Evolutionary conservation across 2,113 vertebrate species (phyloP).

Genomic region (Paramisgurnus dabryanus): DNA sequence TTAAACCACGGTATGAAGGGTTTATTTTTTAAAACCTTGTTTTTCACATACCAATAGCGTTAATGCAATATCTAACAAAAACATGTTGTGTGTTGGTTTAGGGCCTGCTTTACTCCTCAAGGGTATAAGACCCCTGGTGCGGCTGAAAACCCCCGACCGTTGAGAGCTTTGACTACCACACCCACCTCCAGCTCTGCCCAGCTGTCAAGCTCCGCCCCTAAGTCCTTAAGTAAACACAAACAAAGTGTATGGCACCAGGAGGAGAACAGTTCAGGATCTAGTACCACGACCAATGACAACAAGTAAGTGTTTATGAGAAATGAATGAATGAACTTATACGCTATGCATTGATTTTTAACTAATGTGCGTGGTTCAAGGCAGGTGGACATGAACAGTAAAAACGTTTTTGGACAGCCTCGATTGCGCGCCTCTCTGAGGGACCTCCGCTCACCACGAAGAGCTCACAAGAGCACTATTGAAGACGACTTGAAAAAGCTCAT

Average conservation of each 20-base stretch:
- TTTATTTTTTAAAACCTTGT: not conserved
- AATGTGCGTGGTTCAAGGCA: conserved; percentile 71
- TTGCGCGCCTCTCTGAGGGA: conserved; percentile 87
- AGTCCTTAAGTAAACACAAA: conserved; percentile 81
- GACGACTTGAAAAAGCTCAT: conserved; percentile 93
- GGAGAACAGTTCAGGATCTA: conserved; percentile 63
- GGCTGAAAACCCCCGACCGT: conserved; percentile 68
- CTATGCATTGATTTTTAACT: not conserved
- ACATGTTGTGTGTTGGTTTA: conserved; percentile 39
- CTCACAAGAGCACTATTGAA: conserved; percentile 88
- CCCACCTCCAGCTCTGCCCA: conserved; percentile 72
- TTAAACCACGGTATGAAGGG: conserved; percentile 66
- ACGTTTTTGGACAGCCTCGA: conserved; percentile 89
- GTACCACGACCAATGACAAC: conserved; percentile 62
- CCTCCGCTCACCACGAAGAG: conserved; percentile 85
- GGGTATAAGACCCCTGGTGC: conserved; percentile 76
- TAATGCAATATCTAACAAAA: too few species aligned
- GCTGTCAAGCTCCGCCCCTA: conserved; percentile 86
- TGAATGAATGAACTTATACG: too few species aligned
- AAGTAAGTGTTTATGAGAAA: conserved; percentile 60
- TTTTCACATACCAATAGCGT: too few species aligned
- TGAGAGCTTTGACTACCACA: conserved; percentile 69
- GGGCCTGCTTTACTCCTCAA: conserved; percentile 78
- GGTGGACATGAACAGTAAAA: conserved; percentile 83
- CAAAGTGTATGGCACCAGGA: conserved; percentile 71